Percentiles rank a stretch among this genome's conserved stretches.
phyloP scores from a whole-genome alignment of 1,140 invertebrate species.

The Leptinotarsa texana region DNA sequence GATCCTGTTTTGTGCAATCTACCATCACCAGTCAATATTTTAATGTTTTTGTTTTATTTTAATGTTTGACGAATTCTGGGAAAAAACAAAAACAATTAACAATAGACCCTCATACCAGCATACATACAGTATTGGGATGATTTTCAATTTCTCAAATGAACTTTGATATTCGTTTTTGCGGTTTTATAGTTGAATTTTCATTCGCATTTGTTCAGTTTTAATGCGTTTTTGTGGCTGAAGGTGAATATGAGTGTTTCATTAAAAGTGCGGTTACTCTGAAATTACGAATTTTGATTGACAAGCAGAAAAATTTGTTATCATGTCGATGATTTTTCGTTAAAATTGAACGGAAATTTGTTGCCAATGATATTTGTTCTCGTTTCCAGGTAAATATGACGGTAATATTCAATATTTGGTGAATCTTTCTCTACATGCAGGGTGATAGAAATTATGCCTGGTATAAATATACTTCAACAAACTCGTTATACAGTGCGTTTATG shows the following conservation, averaged over 20 bases:
- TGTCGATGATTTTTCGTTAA: conserved; percentile 15
- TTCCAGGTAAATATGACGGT: too few species aligned
- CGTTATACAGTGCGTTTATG: too few species aligned
- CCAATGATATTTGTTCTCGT: too few species aligned
- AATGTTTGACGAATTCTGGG: neutral
- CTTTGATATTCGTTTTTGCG: conserved; percentile 42
- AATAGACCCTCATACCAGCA: conserved; percentile 3
- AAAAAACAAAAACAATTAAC: conserved; percentile 15
- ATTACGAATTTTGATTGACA: conserved; percentile 34
- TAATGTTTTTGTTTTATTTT: conserved; percentile 6
- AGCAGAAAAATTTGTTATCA: conserved; percentile 20
- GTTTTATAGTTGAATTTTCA: conserved; percentile 47
- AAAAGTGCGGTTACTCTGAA: conserved; percentile 50
- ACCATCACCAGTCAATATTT: conserved; percentile 10
- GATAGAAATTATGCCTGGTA: too few species aligned
- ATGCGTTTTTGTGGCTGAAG: conserved; percentile 49
- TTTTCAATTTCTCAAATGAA: conserved; percentile 31
- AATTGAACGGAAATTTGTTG: conserved; percentile 18
- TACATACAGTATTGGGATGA: conserved; percentile 5
- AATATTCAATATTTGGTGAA: too few species aligned
- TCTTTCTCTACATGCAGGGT: too few species aligned
- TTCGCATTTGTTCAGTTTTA: conserved; percentile 51
- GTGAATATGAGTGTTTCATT: conserved; percentile 51
- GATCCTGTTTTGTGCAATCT: too few species aligned
- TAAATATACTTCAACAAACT: too few species aligned